These are phyloP conservation scores for Fragum sueziense DNA, from an alignment of 2,888 invertebrate species.

Conservation along the genomic window DNA sequence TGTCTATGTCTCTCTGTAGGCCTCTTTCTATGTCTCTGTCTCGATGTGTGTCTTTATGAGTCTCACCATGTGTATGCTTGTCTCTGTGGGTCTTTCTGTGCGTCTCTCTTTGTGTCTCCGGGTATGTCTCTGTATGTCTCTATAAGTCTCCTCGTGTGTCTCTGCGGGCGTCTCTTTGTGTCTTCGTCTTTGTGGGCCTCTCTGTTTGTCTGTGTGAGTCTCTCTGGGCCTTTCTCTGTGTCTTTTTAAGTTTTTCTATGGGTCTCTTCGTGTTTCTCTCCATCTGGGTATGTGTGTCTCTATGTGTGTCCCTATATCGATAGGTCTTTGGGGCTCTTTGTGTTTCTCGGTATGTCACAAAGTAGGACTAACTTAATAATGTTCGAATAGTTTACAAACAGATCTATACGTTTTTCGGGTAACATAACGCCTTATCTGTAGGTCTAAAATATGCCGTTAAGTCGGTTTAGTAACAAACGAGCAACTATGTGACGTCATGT, in stretches of 20 bases:
- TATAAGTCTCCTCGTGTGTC: background rate
- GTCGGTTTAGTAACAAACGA: no score
- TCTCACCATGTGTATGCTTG: background rate
- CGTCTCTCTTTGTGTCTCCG: no score
- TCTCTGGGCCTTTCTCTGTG: background rate
- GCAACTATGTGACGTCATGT: no score
- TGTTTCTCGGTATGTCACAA: no score
- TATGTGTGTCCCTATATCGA: background rate
- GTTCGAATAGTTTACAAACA: no score
- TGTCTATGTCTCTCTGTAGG: background rate
- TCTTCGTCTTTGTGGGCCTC: background rate
- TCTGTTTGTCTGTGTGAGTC: background rate
- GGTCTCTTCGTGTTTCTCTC: background rate
- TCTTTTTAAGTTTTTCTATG: background rate
- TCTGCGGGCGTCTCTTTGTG: background rate
- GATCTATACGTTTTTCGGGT: no score
- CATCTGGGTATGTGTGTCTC: background rate
- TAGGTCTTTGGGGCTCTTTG: background rate
- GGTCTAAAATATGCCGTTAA: no score
- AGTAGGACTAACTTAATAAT: no score
- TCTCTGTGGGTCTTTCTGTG: background rate
- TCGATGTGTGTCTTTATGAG: background rate
- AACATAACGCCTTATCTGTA: no score
- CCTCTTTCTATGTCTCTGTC: background rate
- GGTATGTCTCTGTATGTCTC: background rate